A percentile compares a stretch with the other conserved stretches of the same genome.
Conservation (phyloP, 2,888 invertebrate genomes). For the Brachynemurus nebulosus region DNA sequence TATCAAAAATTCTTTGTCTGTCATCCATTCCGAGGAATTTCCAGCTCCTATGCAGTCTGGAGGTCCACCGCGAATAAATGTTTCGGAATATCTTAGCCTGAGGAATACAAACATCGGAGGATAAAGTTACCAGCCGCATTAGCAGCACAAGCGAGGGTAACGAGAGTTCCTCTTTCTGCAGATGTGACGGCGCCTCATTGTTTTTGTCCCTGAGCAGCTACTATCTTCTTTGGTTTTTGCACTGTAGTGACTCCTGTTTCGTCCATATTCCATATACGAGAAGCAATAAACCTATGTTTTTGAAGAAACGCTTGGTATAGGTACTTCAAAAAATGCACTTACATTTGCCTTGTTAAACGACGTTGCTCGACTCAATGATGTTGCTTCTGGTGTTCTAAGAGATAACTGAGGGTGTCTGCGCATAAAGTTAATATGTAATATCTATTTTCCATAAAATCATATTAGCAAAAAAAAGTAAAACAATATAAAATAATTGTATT, state of each 20-base stretch:
- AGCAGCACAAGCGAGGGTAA: not conserved
- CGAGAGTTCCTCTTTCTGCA: not conserved
- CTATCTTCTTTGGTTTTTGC: not conserved
- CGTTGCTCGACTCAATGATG: constrained; percentile 7
- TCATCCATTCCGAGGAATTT: constrained; percentile 23
- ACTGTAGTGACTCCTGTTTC: constrained; percentile 9
- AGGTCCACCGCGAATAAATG: constrained; percentile 18
- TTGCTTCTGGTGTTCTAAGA: constrained; percentile 7
- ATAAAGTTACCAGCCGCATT: not conserved
- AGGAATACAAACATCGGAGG: constrained; percentile 22
- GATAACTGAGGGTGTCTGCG: too few relatives aligned
- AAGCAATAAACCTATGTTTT: constrained; percentile 10
- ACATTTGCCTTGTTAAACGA: constrained; percentile 12
- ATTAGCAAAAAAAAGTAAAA: too few relatives aligned
- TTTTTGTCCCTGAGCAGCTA: not conserved
- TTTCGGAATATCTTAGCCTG: constrained; percentile 15
- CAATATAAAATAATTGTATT: too few relatives aligned
- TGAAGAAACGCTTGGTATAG: constrained; percentile 6
- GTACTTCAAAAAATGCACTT: constrained; percentile 7
- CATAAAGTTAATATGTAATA: too few relatives aligned
- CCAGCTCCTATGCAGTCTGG: constrained; percentile 22
- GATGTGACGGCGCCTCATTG: not conserved
- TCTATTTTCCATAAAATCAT: too few relatives aligned
- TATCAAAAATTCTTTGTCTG: constrained; percentile 16
- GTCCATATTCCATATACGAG: constrained; percentile 12